Percentiles rank a stretch among this genome's conserved stretches.
phyloP scores from a whole-genome alignment of 2,888 invertebrate genomes.

The Pristionchus maxplancki region DNA sequence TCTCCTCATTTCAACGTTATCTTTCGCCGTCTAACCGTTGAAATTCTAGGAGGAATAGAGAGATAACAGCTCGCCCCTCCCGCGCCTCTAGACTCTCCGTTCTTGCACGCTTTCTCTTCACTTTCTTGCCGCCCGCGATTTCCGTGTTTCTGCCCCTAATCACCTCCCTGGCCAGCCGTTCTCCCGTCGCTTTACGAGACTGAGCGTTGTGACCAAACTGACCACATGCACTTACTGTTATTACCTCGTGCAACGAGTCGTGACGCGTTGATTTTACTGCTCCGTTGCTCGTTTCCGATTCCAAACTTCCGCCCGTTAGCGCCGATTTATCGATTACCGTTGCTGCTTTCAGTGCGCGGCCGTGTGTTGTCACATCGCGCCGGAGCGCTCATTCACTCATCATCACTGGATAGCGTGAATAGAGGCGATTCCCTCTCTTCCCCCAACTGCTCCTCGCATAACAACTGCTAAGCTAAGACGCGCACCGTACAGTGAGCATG shows the following conservation, averaged over 20 bases:
- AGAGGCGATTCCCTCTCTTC: not conserved
- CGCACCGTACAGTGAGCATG: not conserved
- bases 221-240: not conserved
- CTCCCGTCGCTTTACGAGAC: not conserved
- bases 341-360: not conserved
- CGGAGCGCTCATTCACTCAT: not conserved
- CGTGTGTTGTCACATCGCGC: not conserved
- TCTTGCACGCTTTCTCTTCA: not conserved
- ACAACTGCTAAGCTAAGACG: not conserved
- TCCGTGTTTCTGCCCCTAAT: slow-evolving; percentile 13
- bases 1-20: not conserved
- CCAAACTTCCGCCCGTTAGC: not conserved
- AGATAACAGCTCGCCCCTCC: not conserved
- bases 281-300: not conserved
- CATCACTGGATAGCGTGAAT: not conserved
- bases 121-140: not conserved
- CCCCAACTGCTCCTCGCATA: not conserved
- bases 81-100: not conserved
- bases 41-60: not conserved
- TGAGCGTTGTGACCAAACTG: not conserved
- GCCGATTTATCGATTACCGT: not conserved
- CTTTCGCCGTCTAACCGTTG: not conserved
- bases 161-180: not conserved
- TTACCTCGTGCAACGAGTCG: not conserved
- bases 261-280: not conserved